phyloP scores from a whole-genome alignment of 1,140 invertebrate genomes.

The Pseudachorutes palmiensis region DNA sequence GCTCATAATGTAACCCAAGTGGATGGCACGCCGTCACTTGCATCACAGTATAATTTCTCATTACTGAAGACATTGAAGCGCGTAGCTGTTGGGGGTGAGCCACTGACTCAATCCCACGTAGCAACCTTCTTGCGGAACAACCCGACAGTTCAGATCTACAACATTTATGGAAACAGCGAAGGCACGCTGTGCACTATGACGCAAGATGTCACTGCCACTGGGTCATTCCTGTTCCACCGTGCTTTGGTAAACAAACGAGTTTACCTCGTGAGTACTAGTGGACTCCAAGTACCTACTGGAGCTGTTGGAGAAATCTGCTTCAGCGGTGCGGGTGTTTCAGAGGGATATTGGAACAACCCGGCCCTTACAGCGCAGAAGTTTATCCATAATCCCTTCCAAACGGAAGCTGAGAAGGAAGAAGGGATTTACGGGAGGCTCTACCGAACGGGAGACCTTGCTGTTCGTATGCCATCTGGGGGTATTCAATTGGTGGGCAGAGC shows the following conservation, averaged over 20 bases:
- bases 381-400: neutral
- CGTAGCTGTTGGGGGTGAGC: neutral
- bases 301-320: slow-evolving; percentile 14
- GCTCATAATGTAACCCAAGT: neutral
- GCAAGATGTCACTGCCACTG: neutral
- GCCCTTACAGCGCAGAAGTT: slow-evolving; percentile 1
- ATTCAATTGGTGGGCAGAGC: slow-evolving; percentile 12
- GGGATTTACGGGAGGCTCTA: neutral
- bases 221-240: neutral
- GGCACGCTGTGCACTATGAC: neutral
- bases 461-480: neutral
- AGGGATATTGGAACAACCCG: slow-evolving; percentile 6
- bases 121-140: neutral
- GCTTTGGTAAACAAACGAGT: neutral
- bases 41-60: neutral
- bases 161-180: neutral
- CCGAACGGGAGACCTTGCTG: slow-evolving; percentile 2
- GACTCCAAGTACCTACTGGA: neutral
- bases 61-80: neutral
- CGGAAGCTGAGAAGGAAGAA: neutral
- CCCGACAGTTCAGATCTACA: neutral
- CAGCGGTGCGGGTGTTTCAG: neutral
- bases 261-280: neutral
- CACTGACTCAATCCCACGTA: neutral
- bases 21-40: neutral